Percentiles rank a stretch among this genome's conserved stretches.
Conservation (phyloP, 1,140 invertebrate species). For the Saccostrea glomerata region DNA sequence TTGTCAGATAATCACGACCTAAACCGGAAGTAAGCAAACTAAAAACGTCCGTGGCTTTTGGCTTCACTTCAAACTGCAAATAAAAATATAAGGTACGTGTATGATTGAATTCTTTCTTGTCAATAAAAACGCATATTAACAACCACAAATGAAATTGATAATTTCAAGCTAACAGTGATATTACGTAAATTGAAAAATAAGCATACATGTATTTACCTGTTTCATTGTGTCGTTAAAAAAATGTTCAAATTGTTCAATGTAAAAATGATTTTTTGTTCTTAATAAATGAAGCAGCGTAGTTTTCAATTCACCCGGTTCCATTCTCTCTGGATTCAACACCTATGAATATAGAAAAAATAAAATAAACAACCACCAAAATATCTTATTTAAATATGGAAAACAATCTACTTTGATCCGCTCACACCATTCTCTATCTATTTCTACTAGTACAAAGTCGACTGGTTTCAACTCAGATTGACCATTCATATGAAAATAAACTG, state of each 20-base stretch:
- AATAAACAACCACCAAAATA: too few relatives aligned
- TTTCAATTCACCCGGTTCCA: conserved; percentile 46
- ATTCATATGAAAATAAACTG: too few relatives aligned
- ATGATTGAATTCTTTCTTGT: neutral
- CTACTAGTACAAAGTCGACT: too few relatives aligned
- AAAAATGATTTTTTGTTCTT: conserved; percentile 47
- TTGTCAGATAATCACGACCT: conserved; percentile 2
- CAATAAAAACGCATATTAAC: neutral
- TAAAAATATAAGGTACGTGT: neutral
- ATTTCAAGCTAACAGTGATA: too few relatives aligned
- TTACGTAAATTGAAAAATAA: neutral
- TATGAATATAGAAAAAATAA: conserved; percentile 33
- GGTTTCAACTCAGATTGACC: too few relatives aligned
- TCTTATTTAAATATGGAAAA: too few relatives aligned
- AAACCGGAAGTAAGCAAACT: neutral
- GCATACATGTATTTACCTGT: conserved; percentile 44
- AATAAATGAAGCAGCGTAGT: conserved; percentile 42
- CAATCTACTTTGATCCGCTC: too few relatives aligned
- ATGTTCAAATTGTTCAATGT: conserved; percentile 56
- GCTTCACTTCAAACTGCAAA: conserved; percentile 2
- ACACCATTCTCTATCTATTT: too few relatives aligned
- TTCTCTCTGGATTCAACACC: conserved; percentile 49
- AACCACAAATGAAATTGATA: neutral
- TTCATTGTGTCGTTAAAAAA: conserved; percentile 53
- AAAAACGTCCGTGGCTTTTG: neutral